phyloP scores from a whole-genome alignment of 2,113 vertebrate species.

The Solenodon paradoxus region DNA sequence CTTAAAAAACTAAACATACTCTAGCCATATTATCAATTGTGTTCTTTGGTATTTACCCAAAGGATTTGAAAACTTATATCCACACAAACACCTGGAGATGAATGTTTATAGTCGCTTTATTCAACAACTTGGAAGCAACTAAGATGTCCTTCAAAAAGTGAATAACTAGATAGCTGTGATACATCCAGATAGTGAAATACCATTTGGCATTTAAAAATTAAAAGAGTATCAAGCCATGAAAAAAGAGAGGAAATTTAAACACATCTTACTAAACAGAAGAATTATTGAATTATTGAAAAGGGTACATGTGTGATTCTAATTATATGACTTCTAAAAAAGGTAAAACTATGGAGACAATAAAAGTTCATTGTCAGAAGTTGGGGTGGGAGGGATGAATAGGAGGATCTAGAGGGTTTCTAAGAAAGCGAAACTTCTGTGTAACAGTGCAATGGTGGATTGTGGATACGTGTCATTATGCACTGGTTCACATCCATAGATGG shows the following conservation, averaged over 20 bases:
- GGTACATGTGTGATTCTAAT: background rate
- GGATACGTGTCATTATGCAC: background rate
- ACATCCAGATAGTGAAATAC: background rate
- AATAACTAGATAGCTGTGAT: background rate
- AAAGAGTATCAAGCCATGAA: background rate
- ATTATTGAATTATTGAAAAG: background rate
- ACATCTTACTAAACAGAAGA: background rate
- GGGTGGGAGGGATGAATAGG: background rate
- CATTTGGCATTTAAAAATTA: background rate
- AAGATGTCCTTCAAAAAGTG: background rate
- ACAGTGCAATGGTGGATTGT: background rate
- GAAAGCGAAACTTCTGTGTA: background rate
- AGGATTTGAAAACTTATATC: background rate
- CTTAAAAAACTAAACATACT: background rate
- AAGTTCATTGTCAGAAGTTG: background rate
- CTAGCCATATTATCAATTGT: background rate
- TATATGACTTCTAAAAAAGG: background rate
- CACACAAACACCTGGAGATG: background rate
- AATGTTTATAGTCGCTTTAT: background rate
- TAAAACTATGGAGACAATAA: background rate
- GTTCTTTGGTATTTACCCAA: background rate
- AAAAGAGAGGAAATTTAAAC: background rate
- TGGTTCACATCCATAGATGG: background rate
- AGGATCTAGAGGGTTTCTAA: background rate
- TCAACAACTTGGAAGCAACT: background rate